Conservation (phyloP, 2,888 invertebrate genomes). For the Leucoptera coffeella region DNA sequence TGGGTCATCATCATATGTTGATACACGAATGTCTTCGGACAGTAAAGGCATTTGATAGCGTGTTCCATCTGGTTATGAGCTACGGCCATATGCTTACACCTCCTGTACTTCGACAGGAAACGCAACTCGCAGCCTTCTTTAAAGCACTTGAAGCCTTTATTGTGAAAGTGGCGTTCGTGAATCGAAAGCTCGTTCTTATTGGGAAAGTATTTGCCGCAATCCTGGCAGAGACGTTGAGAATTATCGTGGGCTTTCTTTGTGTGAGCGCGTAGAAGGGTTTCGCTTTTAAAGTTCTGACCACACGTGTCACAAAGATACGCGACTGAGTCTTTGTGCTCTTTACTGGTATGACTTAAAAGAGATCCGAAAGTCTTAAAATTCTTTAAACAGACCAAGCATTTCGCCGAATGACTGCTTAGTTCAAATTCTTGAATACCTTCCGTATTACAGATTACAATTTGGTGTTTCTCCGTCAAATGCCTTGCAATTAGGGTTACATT, state of each 20-base stretch:
- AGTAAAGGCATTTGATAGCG: conserved; percentile 35
- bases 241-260: conserved; percentile 32
- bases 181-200: conserved; percentile 39
- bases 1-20: conserved; percentile 44
- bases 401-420: conserved; percentile 24
- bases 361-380: conserved; percentile 36
- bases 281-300: conserved; percentile 37
- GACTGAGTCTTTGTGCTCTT: conserved; percentile 34
- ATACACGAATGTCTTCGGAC: conserved; percentile 37
- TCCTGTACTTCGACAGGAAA: conserved; percentile 32
- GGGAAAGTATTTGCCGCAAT: conserved; percentile 40
- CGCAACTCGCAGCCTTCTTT: conserved; percentile 19
- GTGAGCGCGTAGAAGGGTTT: conserved; percentile 20
- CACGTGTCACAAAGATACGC: conserved; percentile 35
- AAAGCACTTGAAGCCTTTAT: conserved; percentile 46
- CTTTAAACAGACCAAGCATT: conserved; percentile 26
- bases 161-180: conserved; percentile 35
- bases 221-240: conserved; percentile 23
- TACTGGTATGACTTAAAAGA: conserved; percentile 32
- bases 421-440: conserved; percentile 37
- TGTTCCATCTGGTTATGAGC: conserved; percentile 27
- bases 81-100: conserved; percentile 31
- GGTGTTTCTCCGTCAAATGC: conserved; percentile 24
- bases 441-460: conserved; percentile 26
- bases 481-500: conserved; percentile 32